A percentile compares a stretch with the other conserved stretches of the same genome.
These are phyloP conservation scores for Dichetophora obliterata DNA, from an alignment of 2,888 invertebrate genomes.

Conservation along the genomic window DNA sequence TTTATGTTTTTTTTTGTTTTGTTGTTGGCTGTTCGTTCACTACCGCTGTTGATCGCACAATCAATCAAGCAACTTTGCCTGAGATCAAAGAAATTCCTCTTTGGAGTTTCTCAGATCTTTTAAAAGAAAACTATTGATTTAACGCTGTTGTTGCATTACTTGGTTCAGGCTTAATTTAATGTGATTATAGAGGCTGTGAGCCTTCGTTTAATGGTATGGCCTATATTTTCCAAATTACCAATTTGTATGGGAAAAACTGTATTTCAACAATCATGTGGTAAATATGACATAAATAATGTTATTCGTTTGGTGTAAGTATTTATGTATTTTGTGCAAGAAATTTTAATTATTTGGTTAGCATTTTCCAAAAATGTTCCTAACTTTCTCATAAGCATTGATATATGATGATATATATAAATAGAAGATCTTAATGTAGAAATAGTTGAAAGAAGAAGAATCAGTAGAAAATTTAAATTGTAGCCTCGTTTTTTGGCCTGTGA, in stretches of 20 bases:
- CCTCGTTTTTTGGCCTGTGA: too few species aligned
- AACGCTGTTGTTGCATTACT: constrained; percentile 42
- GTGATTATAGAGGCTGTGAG: constrained; percentile 34
- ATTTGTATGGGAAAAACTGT: background rate
- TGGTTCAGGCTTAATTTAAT: constrained; percentile 43
- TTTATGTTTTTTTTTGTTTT: constrained; percentile 42
- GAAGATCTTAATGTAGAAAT: too few species aligned
- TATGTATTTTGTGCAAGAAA: too few species aligned
- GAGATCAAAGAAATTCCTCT: constrained; percentile 39
- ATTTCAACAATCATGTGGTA: too few species aligned
- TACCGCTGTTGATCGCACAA: constrained; percentile 46
- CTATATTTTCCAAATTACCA: constrained; percentile 2
- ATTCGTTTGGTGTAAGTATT: too few species aligned
- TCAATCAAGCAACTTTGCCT: constrained; percentile 47
- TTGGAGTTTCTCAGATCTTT: constrained; percentile 42
- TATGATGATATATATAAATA: too few species aligned
- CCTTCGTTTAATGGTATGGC: constrained; percentile 26
- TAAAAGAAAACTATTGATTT: constrained; percentile 48
- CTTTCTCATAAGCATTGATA: too few species aligned
- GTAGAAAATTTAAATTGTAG: too few species aligned
- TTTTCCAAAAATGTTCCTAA: too few species aligned
- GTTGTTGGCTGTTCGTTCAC: constrained; percentile 45
- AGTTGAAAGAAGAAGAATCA: too few species aligned
- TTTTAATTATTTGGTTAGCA: too few species aligned
- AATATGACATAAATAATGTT: too few species aligned